Evolutionary conservation across 2,113 vertebrate species (phyloP).

Genomic region (Cyphomyrus discorhynchus): DNA sequence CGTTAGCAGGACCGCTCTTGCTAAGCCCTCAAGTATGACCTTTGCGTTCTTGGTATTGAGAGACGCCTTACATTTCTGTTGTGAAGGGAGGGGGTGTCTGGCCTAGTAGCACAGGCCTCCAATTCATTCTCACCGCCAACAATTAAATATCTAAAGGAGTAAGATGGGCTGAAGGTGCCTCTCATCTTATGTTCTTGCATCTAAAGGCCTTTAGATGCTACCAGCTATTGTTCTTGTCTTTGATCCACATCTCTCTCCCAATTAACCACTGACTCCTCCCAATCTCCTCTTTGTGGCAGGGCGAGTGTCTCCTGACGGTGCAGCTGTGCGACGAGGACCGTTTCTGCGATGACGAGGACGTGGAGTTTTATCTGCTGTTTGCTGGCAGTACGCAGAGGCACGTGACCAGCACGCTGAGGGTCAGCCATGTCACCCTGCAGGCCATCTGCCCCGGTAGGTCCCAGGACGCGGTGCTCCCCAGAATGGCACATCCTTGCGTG

Average conservation of each 20-base stretch:
- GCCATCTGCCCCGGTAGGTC: conserved; percentile 83
- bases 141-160: neutral
- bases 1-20: neutral
- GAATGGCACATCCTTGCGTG: neutral
- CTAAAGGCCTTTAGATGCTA: neutral
- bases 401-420: conserved; percentile 76
- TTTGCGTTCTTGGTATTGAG: neutral
- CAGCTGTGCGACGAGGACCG: conserved; percentile 73
- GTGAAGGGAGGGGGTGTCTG: neutral
- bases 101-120: neutral
- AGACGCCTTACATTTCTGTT: neutral
- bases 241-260: neutral
- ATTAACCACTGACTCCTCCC: neutral
- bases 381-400: conserved; percentile 81
- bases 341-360: conserved; percentile 65
- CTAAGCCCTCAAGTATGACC: neutral
- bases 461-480: neutral
- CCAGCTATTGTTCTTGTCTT: neutral
- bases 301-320: conserved; percentile 80
- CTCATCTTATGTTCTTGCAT: neutral
- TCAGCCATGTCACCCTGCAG: conserved; percentile 74
- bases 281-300: conserved; percentile 53
- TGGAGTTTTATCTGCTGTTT: conserved; percentile 84
- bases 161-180: neutral
- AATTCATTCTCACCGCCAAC: neutral